Base-by-base conservation (phyloP, 2,113 vertebrate species). In the Ceyx margarethae region DNA sequence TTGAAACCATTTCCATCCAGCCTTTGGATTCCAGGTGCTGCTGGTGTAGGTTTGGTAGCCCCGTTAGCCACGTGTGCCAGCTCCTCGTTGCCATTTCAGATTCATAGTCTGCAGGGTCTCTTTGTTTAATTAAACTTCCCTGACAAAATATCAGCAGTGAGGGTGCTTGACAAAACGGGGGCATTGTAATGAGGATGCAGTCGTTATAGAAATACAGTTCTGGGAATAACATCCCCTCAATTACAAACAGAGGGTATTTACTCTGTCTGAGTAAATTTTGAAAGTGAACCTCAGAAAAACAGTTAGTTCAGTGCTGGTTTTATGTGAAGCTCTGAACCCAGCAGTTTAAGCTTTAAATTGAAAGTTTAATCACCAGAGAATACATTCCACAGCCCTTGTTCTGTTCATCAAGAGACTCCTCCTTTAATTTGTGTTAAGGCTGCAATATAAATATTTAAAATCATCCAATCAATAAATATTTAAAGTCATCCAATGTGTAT, bases 101-200 rank as follows among this genome's bases (percentile, higher is more conserved):
- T 53, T 73, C 48, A 31, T 4, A 43, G 60, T 35, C 58, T 69
- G 46, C 0, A 3, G 3, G 1, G 66, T 48, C 35, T 85, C 77
- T 85, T 77, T 92, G 71, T 92, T 90, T 93, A 88, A 93, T 94
- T 92, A 94, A 89, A 73, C 51, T 91, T 89, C 46, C 61, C 69
- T 80, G 81, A 57, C 57, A 92, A 75, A 94, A 91, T 66, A 81
- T 71, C 76, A 93, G 80, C 68, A 45, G 68, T 54, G 69, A 1
- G 5, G 84, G 65, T 28, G 42, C 48, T 71, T 81, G 69, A 60
- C 81, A 89, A 71, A 67, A 51, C 25, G 28, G 48, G 67, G 85
- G 85, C 65, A 78, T 57, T 81, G 72, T 68, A 77, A 87, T 81
- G 84, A 94, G 79, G 61, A 35, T 42, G 48, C 76, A 37, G 53